These are phyloP conservation scores for Drosophila sp. DNA, from an alignment of 1,140 invertebrate genomes.

Conservation along the genomic window DNA sequence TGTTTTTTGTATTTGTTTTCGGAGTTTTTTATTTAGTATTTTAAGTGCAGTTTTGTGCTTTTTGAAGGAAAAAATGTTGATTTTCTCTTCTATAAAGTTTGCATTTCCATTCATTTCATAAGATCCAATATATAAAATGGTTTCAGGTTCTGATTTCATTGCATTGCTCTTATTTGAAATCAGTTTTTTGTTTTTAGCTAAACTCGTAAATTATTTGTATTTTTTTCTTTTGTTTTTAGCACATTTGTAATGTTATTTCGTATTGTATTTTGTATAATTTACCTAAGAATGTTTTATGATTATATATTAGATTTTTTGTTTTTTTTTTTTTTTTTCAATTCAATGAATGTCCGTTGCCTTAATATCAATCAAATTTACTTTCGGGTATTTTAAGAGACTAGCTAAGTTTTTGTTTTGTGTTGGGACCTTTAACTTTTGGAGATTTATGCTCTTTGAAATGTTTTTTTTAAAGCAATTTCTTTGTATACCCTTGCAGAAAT, in stretches of 20 bases:
- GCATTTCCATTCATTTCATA: slow-evolving; percentile 20
- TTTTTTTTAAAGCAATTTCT: slow-evolving; percentile 10
- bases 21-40: slow-evolving; percentile 43
- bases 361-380: slow-evolving; percentile 61
- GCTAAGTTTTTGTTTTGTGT: slow-evolving; percentile 43
- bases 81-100: neutral
- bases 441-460: neutral
- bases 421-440: neutral
- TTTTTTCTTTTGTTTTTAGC: neutral
- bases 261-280: slow-evolving; percentile 65
- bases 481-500: neutral
- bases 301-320: slow-evolving; percentile 31
- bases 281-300: slow-evolving; percentile 46
- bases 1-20: slow-evolving; percentile 34
- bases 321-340: slow-evolving; percentile 64
- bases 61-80: neutral
- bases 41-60: slow-evolving; percentile 9
- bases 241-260: slow-evolving; percentile 43
- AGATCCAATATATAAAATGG: slow-evolving; percentile 40
- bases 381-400: slow-evolving; percentile 64
- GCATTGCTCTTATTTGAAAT: slow-evolving; percentile 31
- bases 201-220: slow-evolving; percentile 20
- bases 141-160: slow-evolving; percentile 31
- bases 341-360: slow-evolving; percentile 77
- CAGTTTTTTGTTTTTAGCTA: slow-evolving; percentile 11